Evolutionary conservation across 2,888 invertebrate species (phyloP).

Genomic region (Drosophila nr. perissopoda): DNA sequence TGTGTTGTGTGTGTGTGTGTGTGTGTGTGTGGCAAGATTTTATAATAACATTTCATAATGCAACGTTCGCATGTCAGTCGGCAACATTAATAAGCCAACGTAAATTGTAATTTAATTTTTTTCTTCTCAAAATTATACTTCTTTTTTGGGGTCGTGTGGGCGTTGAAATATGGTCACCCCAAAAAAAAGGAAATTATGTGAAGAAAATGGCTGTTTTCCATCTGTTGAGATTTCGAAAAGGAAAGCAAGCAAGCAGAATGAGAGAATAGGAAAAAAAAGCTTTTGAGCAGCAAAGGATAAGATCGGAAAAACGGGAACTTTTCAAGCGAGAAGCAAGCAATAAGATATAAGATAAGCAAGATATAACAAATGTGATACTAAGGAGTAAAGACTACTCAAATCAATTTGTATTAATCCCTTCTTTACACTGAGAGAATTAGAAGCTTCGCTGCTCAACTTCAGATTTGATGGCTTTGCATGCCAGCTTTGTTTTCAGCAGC

Average conservation of each 20-base stretch:
- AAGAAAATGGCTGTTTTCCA: neutral
- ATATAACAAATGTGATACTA: too few species aligned
- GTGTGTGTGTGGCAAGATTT: conserved; percentile 62
- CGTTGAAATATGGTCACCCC: conserved; percentile 6
- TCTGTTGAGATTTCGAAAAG: neutral
- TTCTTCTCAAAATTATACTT: conserved; percentile 4
- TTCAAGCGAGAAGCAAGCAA: neutral
- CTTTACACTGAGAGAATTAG: neutral
- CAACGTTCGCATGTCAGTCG: conserved; percentile 77
- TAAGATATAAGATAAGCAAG: neutral
- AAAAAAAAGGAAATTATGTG: neutral
- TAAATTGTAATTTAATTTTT: conserved; percentile 38
- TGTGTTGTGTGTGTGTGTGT: conserved; percentile 16
- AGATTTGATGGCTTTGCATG: too few species aligned
- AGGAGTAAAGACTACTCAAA: rapidly evolving
- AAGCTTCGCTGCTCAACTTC: neutral
- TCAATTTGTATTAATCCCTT: neutral
- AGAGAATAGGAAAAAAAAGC: neutral
- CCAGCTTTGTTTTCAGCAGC: too few species aligned
- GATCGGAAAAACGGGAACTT: too few species aligned
- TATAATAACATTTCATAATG: conserved; percentile 79
- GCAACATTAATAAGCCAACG: conserved; percentile 49
- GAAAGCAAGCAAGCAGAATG: neutral
- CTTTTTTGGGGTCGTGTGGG: neutral
- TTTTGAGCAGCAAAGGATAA: neutral